Evolutionary conservation across 2,888 invertebrate genomes (phyloP).

Genomic region (Abrostola tripartita): DNA sequence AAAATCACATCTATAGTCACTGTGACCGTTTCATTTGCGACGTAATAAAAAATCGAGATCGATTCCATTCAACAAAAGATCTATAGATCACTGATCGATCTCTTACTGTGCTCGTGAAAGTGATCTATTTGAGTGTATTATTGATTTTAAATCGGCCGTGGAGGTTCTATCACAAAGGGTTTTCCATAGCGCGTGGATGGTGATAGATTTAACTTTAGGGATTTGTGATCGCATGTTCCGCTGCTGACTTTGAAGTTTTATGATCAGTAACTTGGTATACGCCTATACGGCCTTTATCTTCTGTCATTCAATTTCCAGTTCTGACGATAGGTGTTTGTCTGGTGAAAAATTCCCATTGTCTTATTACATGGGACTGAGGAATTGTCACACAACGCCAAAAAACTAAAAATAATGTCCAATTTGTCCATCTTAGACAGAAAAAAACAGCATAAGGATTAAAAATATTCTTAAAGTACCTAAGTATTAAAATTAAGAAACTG

Average conservation of each 20-base stretch:
- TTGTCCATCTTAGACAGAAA: no score
- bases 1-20: conserved; percentile 59
- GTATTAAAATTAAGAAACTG: no score
- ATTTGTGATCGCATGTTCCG: background rate
- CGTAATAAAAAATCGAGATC: conserved; percentile 80
- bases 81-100: conserved; percentile 83
- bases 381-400: no score
- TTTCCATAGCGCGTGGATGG: conserved; percentile 53
- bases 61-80: conserved; percentile 82
- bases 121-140: conserved; percentile 80
- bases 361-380: no score
- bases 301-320: no score
- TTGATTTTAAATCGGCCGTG: conserved; percentile 85
- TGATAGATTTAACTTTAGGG: conserved; percentile 12
- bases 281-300: no score
- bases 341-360: no score
- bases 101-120: conserved; percentile 83
- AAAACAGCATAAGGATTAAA: background rate
- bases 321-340: no score
- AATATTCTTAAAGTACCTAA: background rate
- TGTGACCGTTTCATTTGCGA: conserved; percentile 72
- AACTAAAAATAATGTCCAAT: no score
- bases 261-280: no score
- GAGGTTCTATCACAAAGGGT: conserved; percentile 71
- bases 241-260: conserved; percentile 8